These are phyloP conservation scores for Watsonalla binaria DNA, from an alignment of 2,888 invertebrate species.

Conservation along the genomic window DNA sequence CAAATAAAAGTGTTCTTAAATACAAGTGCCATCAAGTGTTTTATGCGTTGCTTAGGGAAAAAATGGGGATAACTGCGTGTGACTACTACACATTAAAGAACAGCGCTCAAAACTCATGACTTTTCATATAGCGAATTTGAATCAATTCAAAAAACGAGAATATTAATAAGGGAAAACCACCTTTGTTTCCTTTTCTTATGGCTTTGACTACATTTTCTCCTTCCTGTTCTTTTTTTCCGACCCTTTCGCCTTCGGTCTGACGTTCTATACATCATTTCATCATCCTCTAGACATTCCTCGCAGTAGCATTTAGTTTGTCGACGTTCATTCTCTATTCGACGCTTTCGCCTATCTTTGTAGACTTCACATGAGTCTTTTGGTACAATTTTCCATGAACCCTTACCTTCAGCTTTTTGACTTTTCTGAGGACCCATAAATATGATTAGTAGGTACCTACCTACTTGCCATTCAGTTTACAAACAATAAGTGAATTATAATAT, in stretches of 20 bases:
- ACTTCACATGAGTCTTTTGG: conserved; percentile 59
- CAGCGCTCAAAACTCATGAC: too few relatives aligned
- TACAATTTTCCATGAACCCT: conserved; percentile 40
- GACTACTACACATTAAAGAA: too few relatives aligned
- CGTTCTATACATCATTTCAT: conserved; percentile 6
- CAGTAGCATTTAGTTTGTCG: conserved; percentile 1
- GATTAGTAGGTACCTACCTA: neutral
- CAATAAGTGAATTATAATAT: too few relatives aligned
- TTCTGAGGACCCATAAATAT: conserved; percentile 24
- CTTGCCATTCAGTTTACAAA: too few relatives aligned
- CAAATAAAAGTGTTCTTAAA: too few relatives aligned
- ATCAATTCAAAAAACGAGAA: too few relatives aligned
- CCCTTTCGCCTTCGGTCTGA: neutral
- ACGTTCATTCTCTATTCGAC: conserved; percentile 12
- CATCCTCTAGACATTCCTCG: conserved; percentile 5
- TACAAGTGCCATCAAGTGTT: too few relatives aligned
- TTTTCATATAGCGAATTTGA: too few relatives aligned
- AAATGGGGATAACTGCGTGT: too few relatives aligned
- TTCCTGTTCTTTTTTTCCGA: neutral
- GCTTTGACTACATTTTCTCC: neutral
- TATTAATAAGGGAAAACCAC: too few relatives aligned
- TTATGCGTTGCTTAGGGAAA: too few relatives aligned
- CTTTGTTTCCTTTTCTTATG: conserved; percentile 6
- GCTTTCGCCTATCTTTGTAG: conserved; percentile 37
- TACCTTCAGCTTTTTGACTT: conserved; percentile 19